A percentile compares a stretch with the other conserved stretches of the same genome.
Evolutionary conservation across 2,113 vertebrate genomes (phyloP).

Genomic region (Callipepla squamata): DNA sequence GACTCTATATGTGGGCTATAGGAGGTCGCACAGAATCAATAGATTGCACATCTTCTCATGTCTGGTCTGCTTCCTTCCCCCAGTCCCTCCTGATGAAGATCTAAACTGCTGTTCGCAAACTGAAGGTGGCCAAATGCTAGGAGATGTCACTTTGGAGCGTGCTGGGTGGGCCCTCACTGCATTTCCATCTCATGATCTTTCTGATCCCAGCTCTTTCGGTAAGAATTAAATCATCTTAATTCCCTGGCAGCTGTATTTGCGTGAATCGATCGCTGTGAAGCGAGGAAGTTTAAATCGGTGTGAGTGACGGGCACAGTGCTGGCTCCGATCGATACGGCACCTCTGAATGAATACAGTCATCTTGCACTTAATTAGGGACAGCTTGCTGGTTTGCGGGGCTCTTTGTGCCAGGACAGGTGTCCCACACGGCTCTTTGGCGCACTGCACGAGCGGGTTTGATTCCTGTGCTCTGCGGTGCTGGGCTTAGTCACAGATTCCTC

Average conservation of each 20-base stretch:
- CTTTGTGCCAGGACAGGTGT: background rate
- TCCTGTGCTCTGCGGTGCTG: background rate
- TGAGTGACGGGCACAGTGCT: conserved; percentile 29
- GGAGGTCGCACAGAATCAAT: background rate
- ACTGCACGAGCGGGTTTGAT: background rate
- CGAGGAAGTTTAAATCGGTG: conserved; percentile 32
- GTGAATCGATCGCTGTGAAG: background rate
- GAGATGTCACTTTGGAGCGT: fast-evolving
- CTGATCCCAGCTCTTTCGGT: background rate
- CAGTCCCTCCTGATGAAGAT: background rate
- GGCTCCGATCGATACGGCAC: conserved; percentile 11
- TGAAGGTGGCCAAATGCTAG: background rate
- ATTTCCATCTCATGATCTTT: background rate
- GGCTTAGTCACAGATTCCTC: background rate
- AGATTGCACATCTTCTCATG: background rate
- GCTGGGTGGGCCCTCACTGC: background rate
- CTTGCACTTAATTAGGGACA: conserved; percentile 59
- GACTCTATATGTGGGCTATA: background rate
- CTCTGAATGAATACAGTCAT: conserved; percentile 52
- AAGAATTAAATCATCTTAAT: conserved; percentile 7
- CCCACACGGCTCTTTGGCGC: fast-evolving
- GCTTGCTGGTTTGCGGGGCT: conserved; percentile 24
- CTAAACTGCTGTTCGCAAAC: background rate
- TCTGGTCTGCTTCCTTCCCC: background rate
- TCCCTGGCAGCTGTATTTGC: background rate